These are phyloP conservation scores for Enteromius fasciolatus DNA, from an alignment of 2,797 vertebrate genomes.

Conservation along the genomic window DNA sequence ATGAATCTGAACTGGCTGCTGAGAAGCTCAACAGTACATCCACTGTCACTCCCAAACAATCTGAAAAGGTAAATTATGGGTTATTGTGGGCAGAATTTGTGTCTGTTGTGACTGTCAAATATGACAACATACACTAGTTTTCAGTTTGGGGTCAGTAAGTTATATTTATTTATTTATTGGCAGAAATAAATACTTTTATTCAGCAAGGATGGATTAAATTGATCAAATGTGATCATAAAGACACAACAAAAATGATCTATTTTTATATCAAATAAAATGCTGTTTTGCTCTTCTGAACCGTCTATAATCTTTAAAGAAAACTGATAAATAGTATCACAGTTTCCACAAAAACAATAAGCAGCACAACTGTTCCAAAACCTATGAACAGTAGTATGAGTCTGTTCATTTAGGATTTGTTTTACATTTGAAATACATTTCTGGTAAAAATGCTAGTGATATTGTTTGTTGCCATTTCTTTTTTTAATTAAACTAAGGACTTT, in stretches of 20 bases:
- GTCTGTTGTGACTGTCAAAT: neutral
- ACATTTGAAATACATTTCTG: too few relatives aligned
- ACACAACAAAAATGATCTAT: neutral
- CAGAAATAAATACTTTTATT: neutral
- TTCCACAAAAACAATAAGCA: neutral
- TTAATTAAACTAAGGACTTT: neutral
- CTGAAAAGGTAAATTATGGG: conserved; percentile 84
- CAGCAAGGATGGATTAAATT: neutral
- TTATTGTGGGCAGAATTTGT: neutral
- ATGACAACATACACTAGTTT: neutral
- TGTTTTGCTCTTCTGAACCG: neutral
- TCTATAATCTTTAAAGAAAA: neutral
- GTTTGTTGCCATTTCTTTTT: neutral
- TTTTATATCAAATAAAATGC: neutral
- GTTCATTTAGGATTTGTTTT: too few relatives aligned
- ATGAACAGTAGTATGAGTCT: too few relatives aligned
- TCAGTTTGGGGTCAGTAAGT: neutral
- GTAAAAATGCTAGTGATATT: too few relatives aligned
- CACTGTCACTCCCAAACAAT: conserved; percentile 84
- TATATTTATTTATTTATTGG: neutral
- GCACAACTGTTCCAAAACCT: too few relatives aligned
- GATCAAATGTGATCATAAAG: neutral
- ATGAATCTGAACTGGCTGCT: conserved; percentile 83
- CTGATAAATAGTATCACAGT: neutral
- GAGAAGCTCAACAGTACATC: conserved; percentile 75